phyloP scores from a whole-genome alignment of 2,797 vertebrate genomes.

The Protosalanx chinensis region DNA sequence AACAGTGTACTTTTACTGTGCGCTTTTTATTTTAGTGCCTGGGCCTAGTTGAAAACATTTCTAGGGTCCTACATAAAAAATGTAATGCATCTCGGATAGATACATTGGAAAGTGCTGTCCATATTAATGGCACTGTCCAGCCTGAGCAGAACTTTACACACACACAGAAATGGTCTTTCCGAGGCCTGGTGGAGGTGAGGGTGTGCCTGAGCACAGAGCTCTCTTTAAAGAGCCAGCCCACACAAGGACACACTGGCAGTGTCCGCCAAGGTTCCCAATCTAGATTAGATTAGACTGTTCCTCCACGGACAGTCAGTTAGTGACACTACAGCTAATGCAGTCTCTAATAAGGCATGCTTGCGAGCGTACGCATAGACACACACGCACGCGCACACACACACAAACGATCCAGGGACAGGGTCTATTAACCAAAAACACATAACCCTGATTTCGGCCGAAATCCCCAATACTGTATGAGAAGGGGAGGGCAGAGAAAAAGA shows the following conservation, averaged over 20 bases:
- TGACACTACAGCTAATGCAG: not conserved
- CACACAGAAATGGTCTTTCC: too few species aligned
- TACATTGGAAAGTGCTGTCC: too few species aligned
- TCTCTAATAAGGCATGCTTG: slow-evolving; percentile 2
- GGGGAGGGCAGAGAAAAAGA: not conserved
- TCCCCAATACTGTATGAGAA: not conserved
- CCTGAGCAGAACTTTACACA: not conserved
- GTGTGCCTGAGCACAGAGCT: not conserved
- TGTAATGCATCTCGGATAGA: too few species aligned
- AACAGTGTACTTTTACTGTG: too few species aligned
- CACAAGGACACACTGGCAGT: too few species aligned
- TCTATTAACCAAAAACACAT: not conserved
- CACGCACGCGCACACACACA: not conserved
- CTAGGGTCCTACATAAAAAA: too few species aligned
- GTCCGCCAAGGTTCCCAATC: not conserved
- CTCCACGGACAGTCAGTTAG: not conserved
- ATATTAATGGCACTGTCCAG: too few species aligned
- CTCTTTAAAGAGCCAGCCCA: not conserved
- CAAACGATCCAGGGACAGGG: not conserved
- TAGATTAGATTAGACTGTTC: not conserved
- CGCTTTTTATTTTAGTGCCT: too few species aligned
- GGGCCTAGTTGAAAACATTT: too few species aligned
- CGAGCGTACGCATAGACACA: not conserved
- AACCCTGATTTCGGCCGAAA: not conserved
- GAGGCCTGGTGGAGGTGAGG: not conserved